Evolutionary conservation across 1,140 invertebrate species (phyloP).

Genomic region (Danaus plexippus): DNA sequence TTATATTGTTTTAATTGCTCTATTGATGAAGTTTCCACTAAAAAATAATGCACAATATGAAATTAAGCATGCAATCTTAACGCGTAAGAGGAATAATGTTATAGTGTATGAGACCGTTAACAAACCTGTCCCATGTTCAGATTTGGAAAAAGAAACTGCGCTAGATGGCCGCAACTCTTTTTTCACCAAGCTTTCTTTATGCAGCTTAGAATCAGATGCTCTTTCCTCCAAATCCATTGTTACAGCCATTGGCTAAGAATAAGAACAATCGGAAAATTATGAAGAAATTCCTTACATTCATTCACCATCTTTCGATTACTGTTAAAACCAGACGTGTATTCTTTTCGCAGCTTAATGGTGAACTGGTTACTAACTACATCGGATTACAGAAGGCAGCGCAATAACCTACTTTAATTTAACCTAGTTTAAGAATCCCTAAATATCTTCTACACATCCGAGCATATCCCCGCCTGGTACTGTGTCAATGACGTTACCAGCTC

Average conservation of each 20-base stretch:
- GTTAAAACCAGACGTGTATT: slow-evolving; percentile 6
- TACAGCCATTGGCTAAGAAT: slow-evolving; percentile 57
- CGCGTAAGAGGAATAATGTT: too few species aligned
- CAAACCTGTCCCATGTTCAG: slow-evolving; percentile 60
- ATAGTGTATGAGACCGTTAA: background rate
- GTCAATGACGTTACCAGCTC: slow-evolving; percentile 55
- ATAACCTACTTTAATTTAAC: slow-evolving; percentile 72
- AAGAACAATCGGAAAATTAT: slow-evolving; percentile 2
- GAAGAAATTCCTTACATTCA: too few species aligned
- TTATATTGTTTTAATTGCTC: slow-evolving; percentile 63
- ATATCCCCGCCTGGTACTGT: slow-evolving; percentile 64
- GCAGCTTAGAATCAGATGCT: slow-evolving; percentile 58
- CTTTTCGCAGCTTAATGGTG: slow-evolving; percentile 26
- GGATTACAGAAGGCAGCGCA: slow-evolving; percentile 50
- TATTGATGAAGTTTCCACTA: slow-evolving; percentile 39
- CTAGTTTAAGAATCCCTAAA: slow-evolving; percentile 61
- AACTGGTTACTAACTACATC: slow-evolving; percentile 51
- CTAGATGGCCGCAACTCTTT: slow-evolving; percentile 60
- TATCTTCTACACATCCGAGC: slow-evolving; percentile 53
- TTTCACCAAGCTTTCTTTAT: slow-evolving; percentile 55
- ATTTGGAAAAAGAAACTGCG: slow-evolving; percentile 61
- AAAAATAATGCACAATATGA: slow-evolving; percentile 5
- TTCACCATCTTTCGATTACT: too few species aligned
- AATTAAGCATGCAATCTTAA: too few species aligned
- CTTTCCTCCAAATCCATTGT: slow-evolving; percentile 63